phyloP scores from a whole-genome alignment of 2,797 vertebrate species.

The Emys orbicularis region DNA sequence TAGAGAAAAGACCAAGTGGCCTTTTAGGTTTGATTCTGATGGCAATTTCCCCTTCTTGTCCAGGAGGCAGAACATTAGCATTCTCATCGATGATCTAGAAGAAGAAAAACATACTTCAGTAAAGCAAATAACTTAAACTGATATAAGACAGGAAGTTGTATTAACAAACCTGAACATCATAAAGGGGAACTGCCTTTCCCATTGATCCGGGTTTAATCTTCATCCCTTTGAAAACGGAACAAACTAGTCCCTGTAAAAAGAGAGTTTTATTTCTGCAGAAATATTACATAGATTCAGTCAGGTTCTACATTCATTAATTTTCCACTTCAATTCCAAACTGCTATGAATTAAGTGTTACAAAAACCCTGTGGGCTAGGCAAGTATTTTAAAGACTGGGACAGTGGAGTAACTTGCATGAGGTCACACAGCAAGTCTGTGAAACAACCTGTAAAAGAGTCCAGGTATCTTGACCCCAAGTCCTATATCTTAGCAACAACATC shows the following conservation, averaged over 20 bases:
- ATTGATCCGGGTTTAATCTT: constrained; percentile 85
- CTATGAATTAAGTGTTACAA: neutral
- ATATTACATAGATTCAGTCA: neutral
- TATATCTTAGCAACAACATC: neutral
- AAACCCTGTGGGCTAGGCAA: neutral
- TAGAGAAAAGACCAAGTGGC: constrained; percentile 85
- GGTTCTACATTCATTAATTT: neutral
- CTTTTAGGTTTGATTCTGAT: constrained; percentile 83
- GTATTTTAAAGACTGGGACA: neutral
- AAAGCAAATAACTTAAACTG: neutral
- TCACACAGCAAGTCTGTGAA: neutral
- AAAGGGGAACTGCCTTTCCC: constrained; percentile 82
- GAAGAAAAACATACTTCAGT: neutral
- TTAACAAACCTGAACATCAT: constrained; percentile 85
- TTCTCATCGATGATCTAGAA: constrained; percentile 85
- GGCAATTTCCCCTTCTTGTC: constrained; percentile 84
- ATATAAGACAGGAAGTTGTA: neutral
- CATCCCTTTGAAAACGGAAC: constrained; percentile 84
- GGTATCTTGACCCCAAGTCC: neutral
- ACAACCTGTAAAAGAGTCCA: neutral
- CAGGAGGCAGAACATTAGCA: constrained; percentile 78
- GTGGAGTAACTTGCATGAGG: neutral
- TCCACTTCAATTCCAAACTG: neutral
- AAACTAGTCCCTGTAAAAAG: constrained; percentile 81
- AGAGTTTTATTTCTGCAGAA: neutral